Percentiles rank a stretch among this genome's conserved stretches.
These are phyloP conservation scores for Hozukius guyotensis DNA, from an alignment of 2,797 vertebrate species.

Conservation along the genomic window DNA sequence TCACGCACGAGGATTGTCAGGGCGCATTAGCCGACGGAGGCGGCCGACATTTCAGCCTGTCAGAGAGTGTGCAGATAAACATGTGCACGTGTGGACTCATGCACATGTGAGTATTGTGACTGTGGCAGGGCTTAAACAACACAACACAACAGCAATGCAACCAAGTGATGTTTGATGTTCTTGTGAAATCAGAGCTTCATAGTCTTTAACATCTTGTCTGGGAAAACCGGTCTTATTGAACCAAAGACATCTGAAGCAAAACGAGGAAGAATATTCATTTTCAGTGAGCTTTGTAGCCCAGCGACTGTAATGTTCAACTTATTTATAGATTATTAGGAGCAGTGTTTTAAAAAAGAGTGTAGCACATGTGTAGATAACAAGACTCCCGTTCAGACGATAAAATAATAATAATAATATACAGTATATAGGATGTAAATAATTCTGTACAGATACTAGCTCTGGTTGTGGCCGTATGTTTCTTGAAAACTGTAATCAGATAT, in stretches of 20 bases:
- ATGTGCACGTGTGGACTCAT: conserved; percentile 1
- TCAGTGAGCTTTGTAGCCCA: not conserved
- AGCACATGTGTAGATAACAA: not conserved
- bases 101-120: not conserved
- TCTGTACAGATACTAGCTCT: no score
- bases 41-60: conserved; percentile 40
- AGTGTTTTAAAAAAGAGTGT: not conserved
- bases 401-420: no score
- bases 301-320: not conserved
- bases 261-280: not conserved
- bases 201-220: not conserved
- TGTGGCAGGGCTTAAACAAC: not conserved
- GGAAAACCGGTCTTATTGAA: not conserved
- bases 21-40: conserved; percentile 53
- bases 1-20: conserved; percentile 40
- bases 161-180: not conserved
- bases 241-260: not conserved
- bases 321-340: not conserved
- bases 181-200: not conserved
- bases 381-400: not conserved
- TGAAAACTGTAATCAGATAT: no score
- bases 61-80: conserved; percentile 56
- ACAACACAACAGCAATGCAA: not conserved
- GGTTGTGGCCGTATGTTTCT: no score
- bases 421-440: no score